Percentiles rank a stretch among this genome's conserved stretches.
phyloP scores from a whole-genome alignment of 1,140 invertebrate species.

The Sinonovacula constricta region DNA sequence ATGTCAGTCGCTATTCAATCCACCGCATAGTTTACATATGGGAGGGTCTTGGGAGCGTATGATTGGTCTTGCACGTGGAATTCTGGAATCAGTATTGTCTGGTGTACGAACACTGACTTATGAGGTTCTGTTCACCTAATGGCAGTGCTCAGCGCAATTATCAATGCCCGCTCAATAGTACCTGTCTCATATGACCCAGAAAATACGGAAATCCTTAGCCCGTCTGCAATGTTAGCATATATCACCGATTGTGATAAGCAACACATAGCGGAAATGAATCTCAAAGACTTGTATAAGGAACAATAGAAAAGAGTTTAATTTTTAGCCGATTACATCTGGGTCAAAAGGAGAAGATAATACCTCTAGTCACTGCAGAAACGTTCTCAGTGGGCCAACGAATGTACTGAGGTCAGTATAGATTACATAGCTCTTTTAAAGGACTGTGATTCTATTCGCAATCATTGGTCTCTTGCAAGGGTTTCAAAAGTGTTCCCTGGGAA shows the following conservation, averaged over 20 bases:
- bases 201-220: constrained; percentile 6
- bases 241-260: neutral
- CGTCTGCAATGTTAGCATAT: neutral
- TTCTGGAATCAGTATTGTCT: constrained; percentile 49
- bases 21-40: constrained; percentile 53
- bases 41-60: constrained; percentile 58
- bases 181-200: constrained; percentile 45
- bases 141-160: constrained; percentile 46
- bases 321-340: constrained; percentile 5
- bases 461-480: no score
- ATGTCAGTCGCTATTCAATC: constrained; percentile 42
- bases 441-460: no score
- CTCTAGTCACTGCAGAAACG: no score
- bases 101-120: constrained; percentile 44
- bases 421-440: no score
- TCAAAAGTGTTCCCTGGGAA: no score
- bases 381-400: no score
- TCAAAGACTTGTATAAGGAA: neutral
- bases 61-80: constrained; percentile 45
- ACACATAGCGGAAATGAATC: neutral
- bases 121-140: constrained; percentile 56
- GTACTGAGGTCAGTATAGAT: no score
- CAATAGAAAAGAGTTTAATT: constrained; percentile 11
- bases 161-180: constrained; percentile 50
- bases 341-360: neutral